Conservation (phyloP, 2,113 vertebrate genomes). For the Athene cunicularia region DNA sequence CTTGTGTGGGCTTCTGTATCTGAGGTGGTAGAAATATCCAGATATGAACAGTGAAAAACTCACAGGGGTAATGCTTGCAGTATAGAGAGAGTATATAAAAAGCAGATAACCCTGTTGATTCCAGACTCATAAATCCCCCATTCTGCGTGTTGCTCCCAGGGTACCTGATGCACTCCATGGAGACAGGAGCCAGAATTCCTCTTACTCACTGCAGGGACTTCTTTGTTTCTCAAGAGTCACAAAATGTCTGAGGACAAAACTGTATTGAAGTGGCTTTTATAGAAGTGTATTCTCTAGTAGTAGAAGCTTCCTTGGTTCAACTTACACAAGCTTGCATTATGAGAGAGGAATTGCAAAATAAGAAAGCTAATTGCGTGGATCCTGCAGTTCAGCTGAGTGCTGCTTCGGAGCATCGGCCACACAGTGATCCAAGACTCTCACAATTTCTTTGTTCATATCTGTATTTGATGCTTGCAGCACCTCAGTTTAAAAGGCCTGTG, state of each 20-base stretch:
- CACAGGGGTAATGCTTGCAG: background rate
- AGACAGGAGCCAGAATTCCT: background rate
- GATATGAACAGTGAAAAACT: background rate
- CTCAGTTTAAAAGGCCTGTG: background rate
- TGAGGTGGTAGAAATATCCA: background rate
- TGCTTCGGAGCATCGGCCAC: rapidly evolving
- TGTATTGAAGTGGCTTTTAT: background rate
- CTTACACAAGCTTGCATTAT: background rate
- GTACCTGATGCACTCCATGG: background rate
- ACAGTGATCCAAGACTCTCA: background rate
- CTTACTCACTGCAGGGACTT: too few relatives aligned
- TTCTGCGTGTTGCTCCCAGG: background rate
- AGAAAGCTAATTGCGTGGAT: background rate
- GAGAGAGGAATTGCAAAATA: background rate
- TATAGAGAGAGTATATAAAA: background rate
- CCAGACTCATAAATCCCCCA: background rate
- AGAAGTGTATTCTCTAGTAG: background rate
- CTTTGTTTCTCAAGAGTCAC: background rate
- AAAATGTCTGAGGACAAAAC: background rate
- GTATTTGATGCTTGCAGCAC: background rate
- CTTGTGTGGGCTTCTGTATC: background rate
- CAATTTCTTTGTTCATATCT: background rate
- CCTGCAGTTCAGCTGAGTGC: background rate
- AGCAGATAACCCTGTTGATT: background rate
- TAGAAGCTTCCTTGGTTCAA: background rate